Evolutionary conservation across 2,113 vertebrate species (phyloP).

Genomic region (Anarhynchus alexandrinus): DNA sequence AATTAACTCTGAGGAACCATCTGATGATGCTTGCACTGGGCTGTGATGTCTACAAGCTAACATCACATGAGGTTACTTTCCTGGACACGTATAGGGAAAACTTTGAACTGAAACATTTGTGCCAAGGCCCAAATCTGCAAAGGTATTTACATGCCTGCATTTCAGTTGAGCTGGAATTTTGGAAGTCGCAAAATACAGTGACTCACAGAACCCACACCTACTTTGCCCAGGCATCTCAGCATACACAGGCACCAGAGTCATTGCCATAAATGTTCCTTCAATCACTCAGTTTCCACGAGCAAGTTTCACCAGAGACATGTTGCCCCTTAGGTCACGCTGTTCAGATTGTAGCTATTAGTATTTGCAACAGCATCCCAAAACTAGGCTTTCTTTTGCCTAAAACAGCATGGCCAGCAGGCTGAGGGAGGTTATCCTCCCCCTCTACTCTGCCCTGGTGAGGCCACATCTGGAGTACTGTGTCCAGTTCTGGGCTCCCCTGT

Average conservation of each 20-base stretch:
- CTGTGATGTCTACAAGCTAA: slow-evolving; percentile 4
- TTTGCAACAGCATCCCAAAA: not conserved
- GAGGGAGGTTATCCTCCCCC: too few species aligned
- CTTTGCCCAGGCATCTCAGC: not conserved
- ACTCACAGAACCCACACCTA: not conserved
- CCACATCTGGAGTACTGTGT: too few species aligned
- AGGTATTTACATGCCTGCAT: fast-evolving
- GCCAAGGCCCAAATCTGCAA: not conserved
- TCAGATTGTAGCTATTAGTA: not conserved
- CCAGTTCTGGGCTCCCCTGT: too few species aligned
- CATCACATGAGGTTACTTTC: not conserved
- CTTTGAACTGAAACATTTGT: not conserved
- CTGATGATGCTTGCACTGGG: slow-evolving; percentile 31
- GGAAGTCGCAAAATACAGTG: not conserved
- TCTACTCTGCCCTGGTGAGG: too few species aligned
- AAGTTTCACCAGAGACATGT: not conserved
- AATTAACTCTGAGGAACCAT: slow-evolving; percentile 59
- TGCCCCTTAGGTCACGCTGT: not conserved
- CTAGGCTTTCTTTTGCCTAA: not conserved
- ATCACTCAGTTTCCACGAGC: not conserved
- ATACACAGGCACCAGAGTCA: not conserved
- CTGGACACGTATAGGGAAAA: not conserved
- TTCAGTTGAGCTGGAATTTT: not conserved
- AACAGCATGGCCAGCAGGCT: too few species aligned
- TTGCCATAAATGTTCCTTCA: not conserved